Evolutionary conservation across 2,797 vertebrate species (phyloP).

Genomic region (Pyrocephalus nanus): DNA sequence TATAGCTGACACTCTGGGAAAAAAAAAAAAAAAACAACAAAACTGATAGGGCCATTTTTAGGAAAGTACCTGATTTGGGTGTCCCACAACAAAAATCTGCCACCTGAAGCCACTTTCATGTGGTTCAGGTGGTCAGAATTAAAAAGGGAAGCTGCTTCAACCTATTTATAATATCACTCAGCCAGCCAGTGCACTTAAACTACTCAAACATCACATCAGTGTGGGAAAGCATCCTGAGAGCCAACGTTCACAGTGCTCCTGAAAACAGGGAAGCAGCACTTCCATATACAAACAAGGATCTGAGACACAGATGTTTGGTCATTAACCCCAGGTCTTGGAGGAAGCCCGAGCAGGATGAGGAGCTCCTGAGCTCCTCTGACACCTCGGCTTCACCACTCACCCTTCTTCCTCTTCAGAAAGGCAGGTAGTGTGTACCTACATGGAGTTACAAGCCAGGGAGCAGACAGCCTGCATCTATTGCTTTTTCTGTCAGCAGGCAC

Average conservation of each 20-base stretch:
- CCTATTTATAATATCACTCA: neutral
- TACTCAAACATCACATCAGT: neutral
- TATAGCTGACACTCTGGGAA: neutral
- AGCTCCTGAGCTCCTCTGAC: neutral
- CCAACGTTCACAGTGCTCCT: rapidly evolving
- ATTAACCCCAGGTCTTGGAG: neutral
- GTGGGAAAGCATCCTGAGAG: neutral
- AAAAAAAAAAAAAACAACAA: neutral
- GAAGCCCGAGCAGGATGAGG: neutral
- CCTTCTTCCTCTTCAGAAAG: neutral
- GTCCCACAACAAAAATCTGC: neutral
- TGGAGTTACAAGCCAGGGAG: neutral
- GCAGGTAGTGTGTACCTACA: neutral
- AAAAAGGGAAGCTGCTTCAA: neutral
- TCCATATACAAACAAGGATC: neutral
- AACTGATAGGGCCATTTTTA: neutral
- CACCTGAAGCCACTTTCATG: neutral
- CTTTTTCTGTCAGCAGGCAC: neutral
- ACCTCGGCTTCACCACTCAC: neutral
- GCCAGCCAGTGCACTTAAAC: neutral
- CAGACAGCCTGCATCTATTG: neutral
- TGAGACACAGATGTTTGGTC: neutral
- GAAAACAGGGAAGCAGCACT: neutral
- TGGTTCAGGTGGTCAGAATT: neutral
- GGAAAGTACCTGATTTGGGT: neutral